Evolutionary conservation across 1,140 invertebrate species (phyloP).

Genomic region (Dinothrombium tinctorium): DNA sequence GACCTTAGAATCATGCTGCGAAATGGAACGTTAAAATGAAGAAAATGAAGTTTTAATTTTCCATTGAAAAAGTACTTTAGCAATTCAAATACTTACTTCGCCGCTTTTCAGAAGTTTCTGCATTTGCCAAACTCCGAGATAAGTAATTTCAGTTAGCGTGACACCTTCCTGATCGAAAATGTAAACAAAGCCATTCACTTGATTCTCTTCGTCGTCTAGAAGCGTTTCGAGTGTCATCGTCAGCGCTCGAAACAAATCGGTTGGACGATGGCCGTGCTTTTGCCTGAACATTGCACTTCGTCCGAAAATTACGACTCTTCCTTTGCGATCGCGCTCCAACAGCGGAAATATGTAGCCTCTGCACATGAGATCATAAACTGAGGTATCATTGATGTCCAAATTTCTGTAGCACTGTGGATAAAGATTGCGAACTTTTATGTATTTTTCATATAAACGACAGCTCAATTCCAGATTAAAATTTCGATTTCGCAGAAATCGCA

Average conservation of each 20-base stretch:
- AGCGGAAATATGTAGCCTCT: slow-evolving; percentile 54
- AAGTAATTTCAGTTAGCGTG: slow-evolving; percentile 48
- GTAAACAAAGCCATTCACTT: slow-evolving; percentile 48
- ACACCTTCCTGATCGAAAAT: slow-evolving; percentile 59
- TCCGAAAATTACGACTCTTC: slow-evolving; percentile 40
- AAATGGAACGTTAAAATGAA: no score
- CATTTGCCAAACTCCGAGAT: slow-evolving; percentile 12
- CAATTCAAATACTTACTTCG: slow-evolving; percentile 9
- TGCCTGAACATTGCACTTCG: slow-evolving; percentile 3
- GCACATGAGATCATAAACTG: slow-evolving; percentile 46
- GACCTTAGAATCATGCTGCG: no score
- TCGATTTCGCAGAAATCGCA: slow-evolving; percentile 56
- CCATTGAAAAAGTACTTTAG: neutral
- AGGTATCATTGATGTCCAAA: slow-evolving; percentile 39
- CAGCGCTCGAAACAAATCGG: slow-evolving; percentile 37
- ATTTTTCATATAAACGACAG: slow-evolving; percentile 57
- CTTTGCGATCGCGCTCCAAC: slow-evolving; percentile 39
- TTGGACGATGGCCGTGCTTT: slow-evolving; percentile 2
- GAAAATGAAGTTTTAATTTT: neutral
- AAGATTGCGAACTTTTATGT: slow-evolving; percentile 48
- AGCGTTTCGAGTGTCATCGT: slow-evolving; percentile 46
- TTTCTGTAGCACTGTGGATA: slow-evolving; percentile 60
- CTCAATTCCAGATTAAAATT: slow-evolving; percentile 61
- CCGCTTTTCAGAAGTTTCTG: slow-evolving; percentile 12
- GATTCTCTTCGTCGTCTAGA: slow-evolving; percentile 52